Conservation (phyloP, 2,888 invertebrate genomes). For the Ectemnius continuus region DNA sequence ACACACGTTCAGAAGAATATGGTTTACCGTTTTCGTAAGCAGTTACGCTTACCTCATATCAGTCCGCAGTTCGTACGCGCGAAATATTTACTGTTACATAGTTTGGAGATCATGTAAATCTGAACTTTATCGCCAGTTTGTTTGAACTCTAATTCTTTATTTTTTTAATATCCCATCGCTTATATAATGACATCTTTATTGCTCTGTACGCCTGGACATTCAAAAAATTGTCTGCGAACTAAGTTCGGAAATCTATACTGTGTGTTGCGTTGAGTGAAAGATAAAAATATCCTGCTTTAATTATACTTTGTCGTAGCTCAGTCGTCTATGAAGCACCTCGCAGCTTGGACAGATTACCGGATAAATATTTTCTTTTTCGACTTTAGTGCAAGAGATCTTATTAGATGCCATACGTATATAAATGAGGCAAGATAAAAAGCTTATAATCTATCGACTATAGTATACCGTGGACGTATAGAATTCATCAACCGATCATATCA, state of each 20-base stretch:
- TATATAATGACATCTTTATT: constrained; percentile 11
- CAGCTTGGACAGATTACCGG: constrained; percentile 43
- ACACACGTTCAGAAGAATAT: background rate
- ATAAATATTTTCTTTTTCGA: constrained; percentile 25
- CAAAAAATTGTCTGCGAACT: constrained; percentile 13
- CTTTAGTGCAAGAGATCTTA: constrained; percentile 35
- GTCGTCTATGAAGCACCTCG: constrained; percentile 37
- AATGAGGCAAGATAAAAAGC: constrained; percentile 40
- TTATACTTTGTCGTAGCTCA: constrained; percentile 22
- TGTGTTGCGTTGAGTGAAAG: constrained; percentile 31
- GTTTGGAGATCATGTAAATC: constrained; percentile 32
- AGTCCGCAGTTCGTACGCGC: constrained; percentile 3
- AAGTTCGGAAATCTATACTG: constrained; percentile 40
- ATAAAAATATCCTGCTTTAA: constrained; percentile 48
- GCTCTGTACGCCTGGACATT: constrained; percentile 28
- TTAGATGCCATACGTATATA: background rate
- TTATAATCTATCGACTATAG: constrained; percentile 42
- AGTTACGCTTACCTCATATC: too few species aligned
- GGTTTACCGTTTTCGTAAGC: too few species aligned
- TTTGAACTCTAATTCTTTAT: constrained; percentile 17
- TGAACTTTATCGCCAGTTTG: constrained; percentile 22
- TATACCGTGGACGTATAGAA: constrained; percentile 58
- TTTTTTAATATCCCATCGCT: constrained; percentile 1
- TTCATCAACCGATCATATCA: constrained; percentile 40
- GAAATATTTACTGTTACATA: constrained; percentile 25